Base-by-base conservation (phyloP, 2,888 invertebrate species). In the Caenorhabditis sulstoni region DNA sequence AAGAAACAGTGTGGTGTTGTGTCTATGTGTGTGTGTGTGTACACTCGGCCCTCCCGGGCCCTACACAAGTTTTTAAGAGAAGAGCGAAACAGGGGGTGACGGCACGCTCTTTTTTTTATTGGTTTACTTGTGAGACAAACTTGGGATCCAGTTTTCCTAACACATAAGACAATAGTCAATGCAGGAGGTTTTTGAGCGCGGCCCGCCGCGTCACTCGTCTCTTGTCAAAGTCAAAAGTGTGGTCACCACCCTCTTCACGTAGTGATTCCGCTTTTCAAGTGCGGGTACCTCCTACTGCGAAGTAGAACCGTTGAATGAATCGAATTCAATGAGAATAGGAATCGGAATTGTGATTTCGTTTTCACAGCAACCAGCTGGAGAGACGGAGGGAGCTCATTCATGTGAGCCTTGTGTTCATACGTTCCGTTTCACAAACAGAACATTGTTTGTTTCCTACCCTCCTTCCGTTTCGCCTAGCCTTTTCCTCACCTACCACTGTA, bases 101-200 rank as follows among this genome's bases (percentile, higher is more conserved):
- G 20, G 22, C 22, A 12, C 20, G 5, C 18, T 16, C 35, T 37
- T 35, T 53, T 35, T 53, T 58, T 58, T 44, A 58, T 61, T 62
- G 50, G 62, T 62, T 62, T 49, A 62, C 62, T 49, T 50, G 29
- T 37, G 12, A 41, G 41, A 41, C 41, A 41, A 22, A 50, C 49
- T 50, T 53, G 16, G 18, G 16, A 53, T 53, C 53, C 37, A 53
- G 53, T 53, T 53, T 53, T 29, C 23, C 53, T 35, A 53, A 41
- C 12, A 41, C 29, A 29, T 52, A 52, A 52, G 29, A 52, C 52
- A 52, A 52, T 29, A 29, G 29, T 3, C 41, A 41, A 41, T 37
- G 37, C 7, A 11, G 11, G 37, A 11, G 37, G 37, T 37, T 37
- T 11, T 37, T n/a, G n/a, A n/a, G n/a, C n/a, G n/a, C n/a, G n/a